Evolutionary conservation across 2,113 vertebrate genomes (phyloP), one percentile per base, ranked within the genome.

Genomic region (Gallinago jamesoni): DNA sequence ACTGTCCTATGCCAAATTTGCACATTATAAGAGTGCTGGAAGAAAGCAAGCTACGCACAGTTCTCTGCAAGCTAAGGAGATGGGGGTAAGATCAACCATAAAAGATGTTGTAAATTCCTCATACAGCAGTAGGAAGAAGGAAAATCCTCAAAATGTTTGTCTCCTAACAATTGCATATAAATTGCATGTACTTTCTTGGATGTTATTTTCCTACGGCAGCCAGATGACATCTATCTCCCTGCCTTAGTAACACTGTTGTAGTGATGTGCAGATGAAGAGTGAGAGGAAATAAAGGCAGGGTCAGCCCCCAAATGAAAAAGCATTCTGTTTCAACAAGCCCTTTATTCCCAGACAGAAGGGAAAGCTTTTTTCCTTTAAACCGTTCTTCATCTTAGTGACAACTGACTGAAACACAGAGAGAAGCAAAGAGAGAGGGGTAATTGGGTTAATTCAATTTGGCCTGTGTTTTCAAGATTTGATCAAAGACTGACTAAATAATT

Each of bases 271-370:
- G 73, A 75, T 91, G 66, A 94, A 57, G 69, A 91, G 10, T 59
- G 80, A 89, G 84, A 62, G 56, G 64, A 89, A 93, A 88, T 59
- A 41, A 92, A 93, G 48, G 39, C 60, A 89, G 84, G 79, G 83
- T 90, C 95, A 84, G 21, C 47, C 64, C n/a, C 21, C 5, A 91
- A 91, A 89, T 67, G 69, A 81, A 91, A 83, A 94, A 77, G n/a
- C 43, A 59, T 84, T 88, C 25, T 90, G 59, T 92, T 95, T 53
- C 79, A 93, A 66, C 23, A 66, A 90, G 41, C 20, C 23, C 13
- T 80, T 76, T 80, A 64, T 80, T 57, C 22, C 37, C 17, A 74
- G 24, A 33, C 25, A 79, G 57, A 82, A 90, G 13, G 12, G 57
- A 87, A 91, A 73, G 35, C 21, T 83, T 83, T 84, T 93, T 72